A percentile compares a stretch with the other conserved stretches of the same genome.
These are phyloP conservation scores for Rhipidura dahli DNA, from an alignment of 2,113 vertebrate genomes.

Conservation along the genomic window DNA sequence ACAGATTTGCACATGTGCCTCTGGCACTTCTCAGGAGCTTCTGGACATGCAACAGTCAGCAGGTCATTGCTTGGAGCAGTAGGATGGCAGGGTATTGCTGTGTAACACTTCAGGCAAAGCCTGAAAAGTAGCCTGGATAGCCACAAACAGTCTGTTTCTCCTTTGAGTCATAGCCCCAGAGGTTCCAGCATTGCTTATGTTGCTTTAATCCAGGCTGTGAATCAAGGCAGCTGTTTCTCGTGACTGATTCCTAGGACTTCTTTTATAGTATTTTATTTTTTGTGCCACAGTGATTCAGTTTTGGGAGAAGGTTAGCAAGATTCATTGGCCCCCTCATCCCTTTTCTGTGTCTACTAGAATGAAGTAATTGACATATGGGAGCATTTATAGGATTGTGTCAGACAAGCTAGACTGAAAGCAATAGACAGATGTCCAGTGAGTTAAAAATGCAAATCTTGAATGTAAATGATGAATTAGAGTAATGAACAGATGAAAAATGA, in stretches of 20 bases:
- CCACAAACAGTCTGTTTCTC: not conserved
- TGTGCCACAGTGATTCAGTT: constrained; percentile 27
- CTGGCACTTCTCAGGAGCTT: not conserved
- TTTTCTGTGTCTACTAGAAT: constrained; percentile 31
- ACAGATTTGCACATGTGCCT: not conserved
- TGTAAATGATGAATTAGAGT: not conserved
- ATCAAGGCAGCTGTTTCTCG: constrained; percentile 40
- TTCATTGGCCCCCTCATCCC: not conserved
- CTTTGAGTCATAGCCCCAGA: constrained; percentile 27
- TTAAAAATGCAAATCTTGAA: constrained; percentile 16
- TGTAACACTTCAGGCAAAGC: not conserved
- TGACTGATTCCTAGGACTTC: constrained; percentile 25
- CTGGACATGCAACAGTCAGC: not conserved
- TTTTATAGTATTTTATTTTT: constrained; percentile 30
- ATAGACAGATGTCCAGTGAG: not conserved
- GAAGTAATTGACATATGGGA: constrained; percentile 60
- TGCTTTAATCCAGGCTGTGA: not conserved
- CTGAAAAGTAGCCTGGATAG: not conserved
- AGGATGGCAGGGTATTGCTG: not conserved
- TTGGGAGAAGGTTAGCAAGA: constrained; percentile 35
- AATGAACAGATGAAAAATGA: not conserved
- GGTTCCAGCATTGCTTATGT: not conserved
- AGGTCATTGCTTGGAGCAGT: not conserved
- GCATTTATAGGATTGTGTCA: not conserved
- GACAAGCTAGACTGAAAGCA: constrained; percentile 26